Evolutionary conservation across 2,888 invertebrate species (phyloP).

Genomic region (Azorinus chamasolen): DNA sequence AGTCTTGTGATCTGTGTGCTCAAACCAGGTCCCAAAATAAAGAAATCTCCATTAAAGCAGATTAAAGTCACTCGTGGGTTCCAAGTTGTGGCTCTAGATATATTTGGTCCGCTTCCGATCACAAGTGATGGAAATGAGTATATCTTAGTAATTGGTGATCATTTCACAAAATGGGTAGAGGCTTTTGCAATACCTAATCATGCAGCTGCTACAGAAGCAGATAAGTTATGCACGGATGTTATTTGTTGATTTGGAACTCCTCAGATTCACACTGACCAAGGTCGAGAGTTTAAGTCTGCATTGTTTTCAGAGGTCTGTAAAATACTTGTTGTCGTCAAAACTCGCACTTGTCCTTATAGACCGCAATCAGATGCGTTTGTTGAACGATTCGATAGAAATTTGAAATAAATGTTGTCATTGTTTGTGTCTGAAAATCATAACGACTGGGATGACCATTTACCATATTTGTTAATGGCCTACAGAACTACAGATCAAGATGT

Average conservation of each 20-base stretch:
- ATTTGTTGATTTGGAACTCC: slow-evolving; percentile 5
- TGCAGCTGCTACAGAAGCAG: slow-evolving; percentile 1
- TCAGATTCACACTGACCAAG: slow-evolving; percentile 5
- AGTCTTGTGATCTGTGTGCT: no score
- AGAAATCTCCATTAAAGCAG: no score
- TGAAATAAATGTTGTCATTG: slow-evolving; percentile 3
- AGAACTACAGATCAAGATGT: slow-evolving; percentile 2
- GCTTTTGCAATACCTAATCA: neutral
- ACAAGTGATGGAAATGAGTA: no score
- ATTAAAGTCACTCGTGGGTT: no score
- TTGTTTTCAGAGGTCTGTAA: slow-evolving; percentile 8
- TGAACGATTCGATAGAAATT: slow-evolving; percentile 8
- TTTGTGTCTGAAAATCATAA: slow-evolving; percentile 3
- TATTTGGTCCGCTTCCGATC: no score
- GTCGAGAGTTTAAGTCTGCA: slow-evolving; percentile 6
- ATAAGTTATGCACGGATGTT: slow-evolving; percentile 9
- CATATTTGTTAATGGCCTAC: neutral
- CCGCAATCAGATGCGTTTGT: slow-evolving; percentile 13
- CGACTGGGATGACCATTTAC: neutral
- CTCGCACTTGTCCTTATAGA: slow-evolving; percentile 14
- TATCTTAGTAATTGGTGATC: slow-evolving; percentile 1
- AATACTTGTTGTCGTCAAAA: slow-evolving; percentile 1
- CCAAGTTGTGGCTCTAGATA: no score
- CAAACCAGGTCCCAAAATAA: no score
- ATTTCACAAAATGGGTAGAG: slow-evolving; percentile 13